Evolutionary conservation across 1,140 invertebrate genomes (phyloP), one percentile per base, ranked within the genome.

Genomic region (Bombus confusus): DNA sequence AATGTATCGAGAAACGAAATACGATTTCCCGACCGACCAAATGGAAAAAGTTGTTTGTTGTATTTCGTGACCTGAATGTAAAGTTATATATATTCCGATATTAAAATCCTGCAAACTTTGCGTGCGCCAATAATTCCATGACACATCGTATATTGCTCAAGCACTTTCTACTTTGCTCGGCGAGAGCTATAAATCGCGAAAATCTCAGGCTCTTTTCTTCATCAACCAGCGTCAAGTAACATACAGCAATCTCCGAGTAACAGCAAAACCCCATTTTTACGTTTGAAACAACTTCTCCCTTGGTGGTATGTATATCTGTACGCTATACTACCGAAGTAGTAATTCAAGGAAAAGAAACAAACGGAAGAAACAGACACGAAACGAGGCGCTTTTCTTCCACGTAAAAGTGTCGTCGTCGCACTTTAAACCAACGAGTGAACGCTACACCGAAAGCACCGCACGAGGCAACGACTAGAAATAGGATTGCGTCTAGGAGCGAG

Each of bases 391-490:
- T 34, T 18, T 31, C 66, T 22, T 43, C 25, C 18, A 31, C 34
- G 39, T 34, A 47, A 10, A 47, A 31, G 31, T 43, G 78, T 80
- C 79, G 81, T 64, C 82, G 80, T 59, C 82, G 88, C 86, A 79
- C 82, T 85, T 90, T 31, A 43, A 75, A 78, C 90, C 83, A 92
- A 93, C 90, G 91, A 92, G 52, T 76, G 86, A 86, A 91, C 91
- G 90, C 92, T 94, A 95, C 94, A 95, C 91, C 92, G 92, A 94
- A 95, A 94, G 94, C 94, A 94, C 92, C 93, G 92, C 87, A 93
- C 86, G 82, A 92, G 90, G 83, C 90, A 91, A 91, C 90, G 87
- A 84, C 90, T 91, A 91, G 77, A 78, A 88, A 77, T 79, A 79
- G 88, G 82, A 83, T 47, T 66, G 73, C 37, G 64, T 79, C 72